Percentiles rank a stretch among this genome's conserved stretches.
Evolutionary conservation across 2,888 invertebrate species (phyloP).

Genomic region (Augochlorella aurata): DNA sequence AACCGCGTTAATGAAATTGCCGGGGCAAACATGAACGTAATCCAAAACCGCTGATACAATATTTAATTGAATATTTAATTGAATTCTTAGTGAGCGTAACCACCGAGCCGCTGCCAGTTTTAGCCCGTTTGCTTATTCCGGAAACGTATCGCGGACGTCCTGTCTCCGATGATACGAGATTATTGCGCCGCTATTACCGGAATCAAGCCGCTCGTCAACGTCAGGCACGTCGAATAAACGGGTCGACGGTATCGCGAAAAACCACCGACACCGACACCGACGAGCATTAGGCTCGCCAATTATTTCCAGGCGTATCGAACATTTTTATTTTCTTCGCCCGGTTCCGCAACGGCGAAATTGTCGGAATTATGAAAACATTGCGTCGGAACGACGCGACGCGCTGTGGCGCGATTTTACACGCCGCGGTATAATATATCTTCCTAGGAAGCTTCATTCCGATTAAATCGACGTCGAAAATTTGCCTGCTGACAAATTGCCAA

Average conservation of each 20-base stretch:
- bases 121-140: slow-evolving; percentile 42
- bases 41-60: slow-evolving; percentile 73
- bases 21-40: slow-evolving; percentile 62
- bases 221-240: slow-evolving; percentile 30
- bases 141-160: slow-evolving; percentile 50
- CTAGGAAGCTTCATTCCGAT: neutral
- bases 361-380: neutral
- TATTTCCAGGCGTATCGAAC: neutral
- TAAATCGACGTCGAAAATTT: slow-evolving; percentile 1
- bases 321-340: neutral
- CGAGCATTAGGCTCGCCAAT: neutral
- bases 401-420: no score
- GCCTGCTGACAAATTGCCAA: slow-evolving; percentile 1
- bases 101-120: slow-evolving; percentile 35
- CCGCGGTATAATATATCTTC: neutral
- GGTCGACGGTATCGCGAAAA: neutral
- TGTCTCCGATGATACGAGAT: slow-evolving; percentile 37
- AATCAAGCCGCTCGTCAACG: slow-evolving; percentile 24
- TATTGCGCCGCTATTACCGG: slow-evolving; percentile 49
- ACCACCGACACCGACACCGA: neutral
- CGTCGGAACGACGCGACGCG: neutral
- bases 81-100: slow-evolving; percentile 72
- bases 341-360: neutral
- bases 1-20: slow-evolving; percentile 71
- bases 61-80: slow-evolving; percentile 77